Percentiles rank a stretch among this genome's conserved stretches.
Evolutionary conservation across 2,888 invertebrate species (phyloP).

Genomic region (Pandemis corylana): DNA sequence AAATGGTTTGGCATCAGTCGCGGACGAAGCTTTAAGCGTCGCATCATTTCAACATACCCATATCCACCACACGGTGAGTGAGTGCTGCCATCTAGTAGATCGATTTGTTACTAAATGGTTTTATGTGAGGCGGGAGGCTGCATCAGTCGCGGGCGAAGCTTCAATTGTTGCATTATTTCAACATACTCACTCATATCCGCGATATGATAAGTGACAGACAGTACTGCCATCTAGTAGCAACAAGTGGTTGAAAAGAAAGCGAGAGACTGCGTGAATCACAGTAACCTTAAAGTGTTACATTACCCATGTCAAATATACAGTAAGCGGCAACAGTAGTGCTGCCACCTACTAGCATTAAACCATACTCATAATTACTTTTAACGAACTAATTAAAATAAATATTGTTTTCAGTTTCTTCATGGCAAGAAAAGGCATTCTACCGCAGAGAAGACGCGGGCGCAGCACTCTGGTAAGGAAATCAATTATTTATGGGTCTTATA

Average conservation of each 20-base stretch:
- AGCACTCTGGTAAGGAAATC: conserved; percentile 80
- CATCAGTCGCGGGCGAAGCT: too few species aligned
- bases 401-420: conserved; percentile 88
- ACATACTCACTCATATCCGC: too few species aligned
- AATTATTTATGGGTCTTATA: background rate
- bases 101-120: conserved; percentile 17
- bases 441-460: conserved; percentile 91
- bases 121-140: too few species aligned
- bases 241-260: too few species aligned
- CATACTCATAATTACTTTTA: background rate
- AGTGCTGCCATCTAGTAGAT: background rate
- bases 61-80: conserved; percentile 73
- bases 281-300: too few species aligned
- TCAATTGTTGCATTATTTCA: too few species aligned
- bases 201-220: too few species aligned
- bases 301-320: too few species aligned
- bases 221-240: too few species aligned
- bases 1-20: too few species aligned
- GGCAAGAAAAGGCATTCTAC: conserved; percentile 93
- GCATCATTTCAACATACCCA: conserved; percentile 65
- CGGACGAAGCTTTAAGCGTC: conserved; percentile 70
- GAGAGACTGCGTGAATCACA: too few species aligned
- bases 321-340: background rate
- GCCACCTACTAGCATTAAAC: background rate
- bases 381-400: too few species aligned